Evolutionary conservation across 2,113 vertebrate genomes (phyloP).

Genomic region (Daphoenositta chrysoptera): DNA sequence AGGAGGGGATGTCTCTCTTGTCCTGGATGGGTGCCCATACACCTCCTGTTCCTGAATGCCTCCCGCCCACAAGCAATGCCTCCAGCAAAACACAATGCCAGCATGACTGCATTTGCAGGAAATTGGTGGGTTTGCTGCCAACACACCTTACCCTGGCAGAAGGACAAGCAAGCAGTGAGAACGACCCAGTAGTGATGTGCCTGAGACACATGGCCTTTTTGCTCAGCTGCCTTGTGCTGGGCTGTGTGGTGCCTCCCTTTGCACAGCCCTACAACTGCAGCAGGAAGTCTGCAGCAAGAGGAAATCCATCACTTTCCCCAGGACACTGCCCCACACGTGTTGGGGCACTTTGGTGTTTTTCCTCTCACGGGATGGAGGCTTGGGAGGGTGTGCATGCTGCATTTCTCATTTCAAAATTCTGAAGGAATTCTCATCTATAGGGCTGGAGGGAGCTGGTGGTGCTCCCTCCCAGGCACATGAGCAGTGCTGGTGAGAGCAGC

Average conservation of each 20-base stretch:
- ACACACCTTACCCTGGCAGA: neutral
- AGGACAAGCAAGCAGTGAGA: neutral
- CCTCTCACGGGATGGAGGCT: neutral
- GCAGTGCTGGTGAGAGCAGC: neutral
- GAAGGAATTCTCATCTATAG: neutral
- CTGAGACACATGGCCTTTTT: neutral
- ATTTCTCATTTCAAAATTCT: neutral
- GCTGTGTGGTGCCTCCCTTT: neutral
- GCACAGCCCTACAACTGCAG: neutral
- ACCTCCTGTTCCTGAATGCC: neutral
- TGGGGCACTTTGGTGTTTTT: neutral
- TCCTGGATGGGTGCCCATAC: rapidly evolving
- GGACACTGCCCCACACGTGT: neutral
- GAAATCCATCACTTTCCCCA: constrained; percentile 8
- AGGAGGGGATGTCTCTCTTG: neutral
- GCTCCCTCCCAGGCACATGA: neutral
- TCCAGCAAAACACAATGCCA: neutral
- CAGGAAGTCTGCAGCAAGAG: constrained; percentile 31
- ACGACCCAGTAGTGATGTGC: neutral
- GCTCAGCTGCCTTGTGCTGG: neutral
- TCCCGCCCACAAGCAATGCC: neutral
- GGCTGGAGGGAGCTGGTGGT: neutral
- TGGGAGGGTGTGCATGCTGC: neutral
- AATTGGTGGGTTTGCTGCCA: neutral
- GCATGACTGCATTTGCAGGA: neutral